A percentile compares a stretch with the other conserved stretches of the same genome.
These are phyloP conservation scores for Camptogramma bilineatum DNA, from an alignment of 2,888 invertebrate species.

Conservation along the genomic window DNA sequence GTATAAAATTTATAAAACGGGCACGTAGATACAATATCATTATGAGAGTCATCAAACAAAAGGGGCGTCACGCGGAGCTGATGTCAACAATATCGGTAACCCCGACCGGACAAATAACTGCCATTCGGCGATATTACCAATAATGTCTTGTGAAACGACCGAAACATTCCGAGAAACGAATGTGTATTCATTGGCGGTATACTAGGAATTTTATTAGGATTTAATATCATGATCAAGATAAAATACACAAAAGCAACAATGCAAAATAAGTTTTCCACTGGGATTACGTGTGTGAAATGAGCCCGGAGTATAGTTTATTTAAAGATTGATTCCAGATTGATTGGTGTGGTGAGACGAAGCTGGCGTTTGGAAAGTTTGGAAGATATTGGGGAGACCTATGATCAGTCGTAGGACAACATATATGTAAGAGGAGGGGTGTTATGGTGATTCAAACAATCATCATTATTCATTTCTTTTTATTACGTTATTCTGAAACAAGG, in stretches of 20 bases:
- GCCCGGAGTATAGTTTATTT: too few species aligned
- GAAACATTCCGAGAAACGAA: constrained; percentile 48
- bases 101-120: constrained; percentile 58
- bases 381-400: too few species aligned
- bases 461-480: too few species aligned
- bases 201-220: neutral
- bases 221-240: neutral
- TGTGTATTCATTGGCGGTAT: constrained; percentile 2
- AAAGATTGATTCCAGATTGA: too few species aligned
- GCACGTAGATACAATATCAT: constrained; percentile 68
- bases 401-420: too few species aligned
- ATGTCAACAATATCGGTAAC: constrained; percentile 58
- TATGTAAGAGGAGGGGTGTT: too few species aligned
- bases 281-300: too few species aligned
- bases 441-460: too few species aligned
- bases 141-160: constrained; percentile 58
- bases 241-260: neutral
- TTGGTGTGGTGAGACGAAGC: too few species aligned
- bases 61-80: constrained; percentile 61
- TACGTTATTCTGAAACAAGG: too few species aligned
- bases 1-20: constrained; percentile 29
- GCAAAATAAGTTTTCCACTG: too few species aligned
- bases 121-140: constrained; percentile 64
- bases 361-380: too few species aligned
- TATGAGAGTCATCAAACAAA: constrained; percentile 74